Evolutionary conservation across 2,797 vertebrate genomes (phyloP), one percentile per base, ranked within the genome.

Genomic region (Eupleurogrammus muticus): DNA sequence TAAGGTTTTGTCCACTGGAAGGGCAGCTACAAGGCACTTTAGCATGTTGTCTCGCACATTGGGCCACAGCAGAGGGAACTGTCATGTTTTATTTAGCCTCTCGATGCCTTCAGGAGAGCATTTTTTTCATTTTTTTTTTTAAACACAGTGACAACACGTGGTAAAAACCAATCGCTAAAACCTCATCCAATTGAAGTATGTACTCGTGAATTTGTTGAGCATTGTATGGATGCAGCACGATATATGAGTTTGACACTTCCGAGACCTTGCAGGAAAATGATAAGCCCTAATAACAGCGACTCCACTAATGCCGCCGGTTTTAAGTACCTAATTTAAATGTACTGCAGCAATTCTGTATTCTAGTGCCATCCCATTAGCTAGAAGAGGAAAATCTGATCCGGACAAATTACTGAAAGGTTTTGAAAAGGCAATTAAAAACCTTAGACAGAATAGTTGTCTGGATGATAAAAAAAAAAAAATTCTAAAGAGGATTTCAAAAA

Each of bases 381-480:
- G 50, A 5, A 69, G 50, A 73, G 46, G 52, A 70, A 72, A 75
- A 81, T 78, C 57, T 71, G 52, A 83, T 79, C 53, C 4, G 53
- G 46, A 70, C 50, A 86, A 79, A 68, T 71, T 51, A 80, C 52
- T 36, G 59, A 20, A 53, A 62, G 65, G 59, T 74, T 79, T 76
- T 58, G 44, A 83, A 79, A 74, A 78, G 56, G 48, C 73, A 72
- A 78, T 88, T 76, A 74, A 79, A 82, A 75, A 67, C 49, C 66
- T 51, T 67, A 34, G 54, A 70, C 52, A 68, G 56, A 80, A 65
- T 34, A 55, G 60, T 64, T 81, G 62, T 55, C 57, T 46, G 40
- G 65, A 70, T 84, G 61, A 86, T 77, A 82, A 71, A 77, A 76
- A 78, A n/a, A n/a, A n/a, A n/a, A n/a, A n/a, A n/a, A n/a, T n/a